Base-by-base conservation (phyloP, 2,888 invertebrate species). In the Ophion costatus region DNA sequence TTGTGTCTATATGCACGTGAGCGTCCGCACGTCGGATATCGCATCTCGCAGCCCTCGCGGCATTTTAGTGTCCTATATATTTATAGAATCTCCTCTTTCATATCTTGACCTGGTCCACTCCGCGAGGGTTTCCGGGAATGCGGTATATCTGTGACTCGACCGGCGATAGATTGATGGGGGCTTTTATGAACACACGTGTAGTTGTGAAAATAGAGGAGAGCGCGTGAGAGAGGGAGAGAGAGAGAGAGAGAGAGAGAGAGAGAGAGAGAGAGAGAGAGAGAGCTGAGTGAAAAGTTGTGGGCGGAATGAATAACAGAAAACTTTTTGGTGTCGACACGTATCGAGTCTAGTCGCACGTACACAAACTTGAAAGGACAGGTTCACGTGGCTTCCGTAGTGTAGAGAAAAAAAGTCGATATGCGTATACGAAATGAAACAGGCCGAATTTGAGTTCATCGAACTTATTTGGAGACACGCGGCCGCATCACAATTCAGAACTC, bases 11-110 rank as follows among this genome's bases (percentile, higher is more conserved):
- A 70, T 77, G n/a, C 61, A 57, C 56, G 56, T 82, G 79, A 56
- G 61, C 66, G 66, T 80, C 57, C 24, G 42, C 80, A 71, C 79
- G 79, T 79, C 79, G 79, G 57, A 80, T 73, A 80, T 80, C 82
- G 71, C 57, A 22, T 79, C 83, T 75, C 63, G 63, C 67, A 73
- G 69, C 67, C 74, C 57, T 79, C 71, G 56, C 56, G 42, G 42
- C 29, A 70, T 67, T 82, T 78, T 66, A 78, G 59, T 82, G 82
- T 78, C 56, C 82, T 82, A 80, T 82, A 82, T 82, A 85, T 85
- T 82, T 85, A 85, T 85, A 82, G 82, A 85, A 70, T 76, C 70
- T 85, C 82, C 67, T 82, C 76, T 85, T 82, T 82, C 84, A 85
- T 85, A 38, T 38, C 84, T 71, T 76, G 82, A 79, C 75, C 79